Conservation (phyloP, 1,140 invertebrate genomes). For the Bombus difficillimus region DNA sequence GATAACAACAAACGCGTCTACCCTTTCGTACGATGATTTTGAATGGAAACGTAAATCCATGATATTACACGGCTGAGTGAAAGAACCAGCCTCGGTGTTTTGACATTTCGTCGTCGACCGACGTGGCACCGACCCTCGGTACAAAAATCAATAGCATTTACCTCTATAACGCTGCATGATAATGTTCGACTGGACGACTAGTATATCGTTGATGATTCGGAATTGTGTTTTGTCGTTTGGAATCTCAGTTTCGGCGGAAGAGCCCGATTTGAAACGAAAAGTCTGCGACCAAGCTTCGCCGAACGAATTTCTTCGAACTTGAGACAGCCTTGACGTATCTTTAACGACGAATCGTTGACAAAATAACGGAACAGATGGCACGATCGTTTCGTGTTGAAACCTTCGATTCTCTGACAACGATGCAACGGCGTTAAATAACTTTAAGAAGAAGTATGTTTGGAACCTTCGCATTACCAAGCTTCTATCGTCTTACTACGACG, state of each 20-base stretch:
- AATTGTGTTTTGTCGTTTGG: not conserved
- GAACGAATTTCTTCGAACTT: not conserved
- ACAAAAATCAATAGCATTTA: constrained; percentile 35
- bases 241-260: no score
- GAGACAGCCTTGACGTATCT: accelerated
- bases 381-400: accelerated
- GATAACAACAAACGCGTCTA: not conserved
- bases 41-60: not conserved
- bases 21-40: not conserved
- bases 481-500: not conserved
- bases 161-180: not conserved
- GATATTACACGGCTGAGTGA: not conserved
- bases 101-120: not conserved
- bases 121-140: not conserved
- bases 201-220: not conserved
- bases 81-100: not conserved
- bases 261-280: no score
- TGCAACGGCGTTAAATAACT: no score
- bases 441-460: not conserved
- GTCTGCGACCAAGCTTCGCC: no score
- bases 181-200: not conserved
- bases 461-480: not conserved
- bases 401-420: not conserved
- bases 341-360: not conserved
- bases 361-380: not conserved